Evolutionary conservation across 2,888 invertebrate genomes (phyloP).

Genomic region (Apotomis capreana): DNA sequence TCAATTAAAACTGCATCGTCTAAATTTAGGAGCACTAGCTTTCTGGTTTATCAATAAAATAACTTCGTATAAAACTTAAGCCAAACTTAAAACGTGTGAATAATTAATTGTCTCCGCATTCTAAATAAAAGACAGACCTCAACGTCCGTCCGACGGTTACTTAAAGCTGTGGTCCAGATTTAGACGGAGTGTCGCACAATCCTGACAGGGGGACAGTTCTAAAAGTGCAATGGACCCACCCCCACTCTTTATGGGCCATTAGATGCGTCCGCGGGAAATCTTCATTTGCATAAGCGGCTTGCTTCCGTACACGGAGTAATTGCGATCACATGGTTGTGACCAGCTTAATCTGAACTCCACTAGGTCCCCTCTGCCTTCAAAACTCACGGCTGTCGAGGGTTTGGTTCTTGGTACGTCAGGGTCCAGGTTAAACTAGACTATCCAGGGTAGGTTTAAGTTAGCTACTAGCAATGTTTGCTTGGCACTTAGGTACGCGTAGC

Average conservation of each 20-base stretch:
- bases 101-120: neutral
- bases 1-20: too few species aligned
- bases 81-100: neutral
- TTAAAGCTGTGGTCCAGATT: slow-evolving; percentile 55
- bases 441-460: slow-evolving; percentile 71
- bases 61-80: neutral
- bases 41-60: neutral
- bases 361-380: slow-evolving; percentile 48
- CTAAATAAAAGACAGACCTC: slow-evolving; percentile 44
- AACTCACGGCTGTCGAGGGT: slow-evolving; percentile 47
- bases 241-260: slow-evolving; percentile 73
- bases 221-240: slow-evolving; percentile 72
- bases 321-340: slow-evolving; percentile 75
- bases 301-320: slow-evolving; percentile 80
- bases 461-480: slow-evolving; percentile 73
- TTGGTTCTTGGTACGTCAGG: slow-evolving; percentile 45
- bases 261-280: slow-evolving; percentile 80
- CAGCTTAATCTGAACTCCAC: slow-evolving; percentile 59
- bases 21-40: neutral
- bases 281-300: slow-evolving; percentile 83
- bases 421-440: slow-evolving; percentile 60
- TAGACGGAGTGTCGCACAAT: slow-evolving; percentile 43
- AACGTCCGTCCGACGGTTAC: slow-evolving; percentile 54
- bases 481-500: slow-evolving; percentile 76
- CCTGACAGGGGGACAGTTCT: slow-evolving; percentile 48